Evolutionary conservation across 2,888 invertebrate species (phyloP), one percentile per base, ranked within the genome.

Genomic region (Drosophila kuntzei): DNA sequence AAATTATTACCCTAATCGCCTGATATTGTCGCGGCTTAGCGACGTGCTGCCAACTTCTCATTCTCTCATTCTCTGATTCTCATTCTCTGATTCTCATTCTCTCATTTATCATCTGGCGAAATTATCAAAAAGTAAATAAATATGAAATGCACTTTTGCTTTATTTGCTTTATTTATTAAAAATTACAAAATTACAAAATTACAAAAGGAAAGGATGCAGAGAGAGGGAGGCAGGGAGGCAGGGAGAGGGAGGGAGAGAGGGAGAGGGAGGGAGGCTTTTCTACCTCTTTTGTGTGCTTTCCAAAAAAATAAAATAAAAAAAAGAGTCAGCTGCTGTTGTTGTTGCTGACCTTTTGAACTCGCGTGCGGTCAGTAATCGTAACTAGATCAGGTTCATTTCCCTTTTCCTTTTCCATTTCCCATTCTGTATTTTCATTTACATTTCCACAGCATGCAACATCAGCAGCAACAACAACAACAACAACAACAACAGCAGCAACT

Each of bases 1-100:
- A 88, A 84, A 88, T 84, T 86, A 84, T 88, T 82, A 64, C 87
- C 72, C 80, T 88, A 84, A 84, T 86, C 78, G 67, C 66, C 64
- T 64, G 73, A 68, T 72, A 86, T 84, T 84, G 88, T 88, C 88
- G 86, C 83, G 66, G 86, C 88, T 88, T 88, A 87, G 80, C 71
- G 59, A 65, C 74, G 59, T 49, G 44, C 57, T 22, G n/a, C 43
- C 41, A 59, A 34, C 49, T 58, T 16, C 39, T 22, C 39, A 22
- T 27, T 5, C 46, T 29, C 29, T n/a, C n/a, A n/a, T n/a, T n/a
- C n/a, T n/a, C n/a, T n/a, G n/a, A n/a, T n/a, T n/a, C n/a, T n/a
- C n/a, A n/a, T n/a, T n/a, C n/a, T n/a, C n/a, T n/a, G n/a, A n/a
- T n/a, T n/a, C n/a, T n/a, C n/a, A n/a, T n/a, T n/a, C n/a, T 9